These are phyloP conservation scores for Tuta absoluta DNA, from an alignment of 2,888 invertebrate species.

Conservation along the genomic window DNA sequence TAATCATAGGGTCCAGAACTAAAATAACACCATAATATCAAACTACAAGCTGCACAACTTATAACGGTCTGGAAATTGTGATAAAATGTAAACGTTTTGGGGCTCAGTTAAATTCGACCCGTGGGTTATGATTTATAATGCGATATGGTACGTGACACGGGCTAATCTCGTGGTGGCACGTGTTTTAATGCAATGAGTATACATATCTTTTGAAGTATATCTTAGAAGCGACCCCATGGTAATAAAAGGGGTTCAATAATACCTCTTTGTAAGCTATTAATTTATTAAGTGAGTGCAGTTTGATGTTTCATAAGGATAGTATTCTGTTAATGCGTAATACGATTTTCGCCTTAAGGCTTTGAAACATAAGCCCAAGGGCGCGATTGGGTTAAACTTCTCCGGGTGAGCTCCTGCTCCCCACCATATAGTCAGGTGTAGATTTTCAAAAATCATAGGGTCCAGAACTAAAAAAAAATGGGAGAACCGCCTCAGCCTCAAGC, in stretches of 20 bases:
- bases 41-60: not conserved
- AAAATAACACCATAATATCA: no score
- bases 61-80: not conserved
- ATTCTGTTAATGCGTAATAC: no score
- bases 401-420: no score
- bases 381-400: no score
- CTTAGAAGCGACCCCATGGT: not conserved
- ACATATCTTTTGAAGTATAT: slow-evolving; percentile 6
- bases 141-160: slow-evolving; percentile 63
- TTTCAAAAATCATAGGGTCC: no score
- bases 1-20: no score
- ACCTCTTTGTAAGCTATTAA: not conserved
- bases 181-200: slow-evolving; percentile 17
- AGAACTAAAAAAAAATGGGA: no score
- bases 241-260: slow-evolving; percentile 13
- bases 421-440: no score
- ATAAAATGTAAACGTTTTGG: not conserved
- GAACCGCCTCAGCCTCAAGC: no score
- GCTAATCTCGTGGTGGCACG: slow-evolving; percentile 49
- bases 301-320: not conserved
- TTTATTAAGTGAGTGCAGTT: not conserved
- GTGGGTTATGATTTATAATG: slow-evolving; percentile 70
- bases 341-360: no score
- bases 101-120: slow-evolving; percentile 3
- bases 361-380: no score